Percentiles rank a stretch among this genome's conserved stretches.
phyloP scores from a whole-genome alignment of 2,797 vertebrate species.

The Coregonus suidteri region DNA sequence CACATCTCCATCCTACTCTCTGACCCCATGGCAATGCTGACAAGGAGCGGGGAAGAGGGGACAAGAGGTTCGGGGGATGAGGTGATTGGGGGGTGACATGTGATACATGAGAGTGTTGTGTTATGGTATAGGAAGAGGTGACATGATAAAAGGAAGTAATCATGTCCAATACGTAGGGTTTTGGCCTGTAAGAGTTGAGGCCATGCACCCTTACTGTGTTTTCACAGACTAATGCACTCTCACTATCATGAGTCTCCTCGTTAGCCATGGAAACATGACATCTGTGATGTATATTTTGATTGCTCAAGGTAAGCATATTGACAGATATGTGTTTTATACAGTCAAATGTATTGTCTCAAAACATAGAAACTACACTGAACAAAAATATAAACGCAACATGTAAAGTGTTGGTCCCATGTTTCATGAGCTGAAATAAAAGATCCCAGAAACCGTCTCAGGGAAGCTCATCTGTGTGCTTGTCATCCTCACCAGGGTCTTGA shows the following conservation, averaged over 20 bases:
- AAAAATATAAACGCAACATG: too few relatives aligned
- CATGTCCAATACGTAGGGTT: background rate
- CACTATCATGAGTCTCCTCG: background rate
- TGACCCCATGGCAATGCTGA: constrained; percentile 35
- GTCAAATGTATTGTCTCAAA: background rate
- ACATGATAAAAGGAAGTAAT: background rate
- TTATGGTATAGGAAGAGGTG: background rate
- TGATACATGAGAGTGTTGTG: background rate
- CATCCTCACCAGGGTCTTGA: too few relatives aligned
- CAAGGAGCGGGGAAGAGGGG: constrained; percentile 2
- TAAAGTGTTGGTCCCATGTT: too few relatives aligned
- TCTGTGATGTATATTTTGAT: background rate
- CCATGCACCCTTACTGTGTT: background rate
- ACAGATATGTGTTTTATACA: background rate
- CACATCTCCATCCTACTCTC: constrained; percentile 31
- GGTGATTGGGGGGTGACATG: background rate
- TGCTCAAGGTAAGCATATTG: background rate
- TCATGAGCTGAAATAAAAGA: too few relatives aligned
- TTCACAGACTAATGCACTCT: background rate
- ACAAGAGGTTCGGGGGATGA: background rate
- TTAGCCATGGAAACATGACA: background rate
- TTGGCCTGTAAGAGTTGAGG: background rate
- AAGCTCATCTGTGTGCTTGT: too few relatives aligned
- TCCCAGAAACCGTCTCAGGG: too few relatives aligned
- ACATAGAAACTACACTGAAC: too few relatives aligned